A percentile compares a stretch with the other conserved stretches of the same genome.
These are phyloP conservation scores for Oscheius onirici DNA, from an alignment of 2,888 invertebrate genomes.

Conservation along the genomic window DNA sequence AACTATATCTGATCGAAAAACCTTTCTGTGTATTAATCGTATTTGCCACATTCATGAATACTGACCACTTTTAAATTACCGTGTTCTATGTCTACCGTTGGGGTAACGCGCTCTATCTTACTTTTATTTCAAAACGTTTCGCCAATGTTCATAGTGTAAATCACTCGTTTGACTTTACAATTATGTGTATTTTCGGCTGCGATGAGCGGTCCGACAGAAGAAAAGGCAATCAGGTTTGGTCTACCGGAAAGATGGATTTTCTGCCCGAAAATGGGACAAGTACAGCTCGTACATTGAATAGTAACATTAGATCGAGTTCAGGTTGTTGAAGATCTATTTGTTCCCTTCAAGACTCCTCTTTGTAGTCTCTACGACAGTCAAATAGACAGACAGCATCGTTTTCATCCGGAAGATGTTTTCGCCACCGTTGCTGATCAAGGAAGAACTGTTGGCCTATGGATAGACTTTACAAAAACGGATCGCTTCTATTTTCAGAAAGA, in stretches of 20 bases:
- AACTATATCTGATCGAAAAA: too few relatives aligned
- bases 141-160: neutral
- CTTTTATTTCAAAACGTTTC: neutral
- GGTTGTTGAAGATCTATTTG: conserved; percentile 80
- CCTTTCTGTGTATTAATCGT: neutral
- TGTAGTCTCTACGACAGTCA: conserved; percentile 83
- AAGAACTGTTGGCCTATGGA: conserved; percentile 90
- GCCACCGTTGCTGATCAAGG: conserved; percentile 37
- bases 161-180: neutral
- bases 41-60: neutral
- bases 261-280: conserved; percentile 74
- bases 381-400: conserved; percentile 82
- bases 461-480: conserved; percentile 93
- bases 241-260: conserved; percentile 74
- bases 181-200: neutral
- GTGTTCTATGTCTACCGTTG: neutral
- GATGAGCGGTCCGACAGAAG: conserved; percentile 43
- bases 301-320: neutral
- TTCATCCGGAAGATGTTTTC: conserved; percentile 88
- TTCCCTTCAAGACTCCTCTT: conserved; percentile 94
- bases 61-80: neutral
- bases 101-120: neutral
- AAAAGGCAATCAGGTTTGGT: conserved; percentile 55
- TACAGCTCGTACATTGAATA: too few relatives aligned
- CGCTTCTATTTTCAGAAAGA: conserved; percentile 87